Evolutionary conservation across 2,797 vertebrate species (phyloP).

Genomic region (Morelia viridis): DNA sequence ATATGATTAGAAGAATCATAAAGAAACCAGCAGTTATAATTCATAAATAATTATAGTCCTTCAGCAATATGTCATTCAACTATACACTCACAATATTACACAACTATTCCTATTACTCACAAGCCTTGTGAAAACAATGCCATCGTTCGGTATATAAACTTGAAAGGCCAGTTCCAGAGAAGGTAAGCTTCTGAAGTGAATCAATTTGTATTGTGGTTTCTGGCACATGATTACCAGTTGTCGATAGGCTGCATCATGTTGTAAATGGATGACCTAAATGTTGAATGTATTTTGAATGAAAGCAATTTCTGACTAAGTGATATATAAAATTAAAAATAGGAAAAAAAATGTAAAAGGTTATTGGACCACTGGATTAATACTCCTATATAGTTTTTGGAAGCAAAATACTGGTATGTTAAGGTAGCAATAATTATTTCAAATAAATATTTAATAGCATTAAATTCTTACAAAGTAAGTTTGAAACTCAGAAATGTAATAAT

Average conservation of each 20-base stretch:
- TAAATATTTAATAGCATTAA: neutral
- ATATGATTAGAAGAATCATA: neutral
- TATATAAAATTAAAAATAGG: neutral
- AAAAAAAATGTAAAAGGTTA: neutral
- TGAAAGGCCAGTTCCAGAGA: slow-evolving; percentile 35
- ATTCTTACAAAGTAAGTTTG: neutral
- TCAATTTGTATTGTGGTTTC: slow-evolving; percentile 27
- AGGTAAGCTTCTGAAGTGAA: slow-evolving; percentile 42
- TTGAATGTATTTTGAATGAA: slow-evolving; percentile 43
- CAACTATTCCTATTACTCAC: slow-evolving; percentile 26
- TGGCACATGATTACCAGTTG: slow-evolving; percentile 51
- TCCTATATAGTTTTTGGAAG: neutral
- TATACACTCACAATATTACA: slow-evolving; percentile 7
- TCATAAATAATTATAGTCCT: neutral
- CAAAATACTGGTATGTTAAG: neutral
- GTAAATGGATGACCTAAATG: slow-evolving; percentile 57
- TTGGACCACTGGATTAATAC: neutral
- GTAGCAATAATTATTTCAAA: neutral
- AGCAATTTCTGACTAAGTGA: slow-evolving; percentile 41
- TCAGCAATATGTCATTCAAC: neutral
- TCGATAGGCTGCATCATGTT: slow-evolving; percentile 11
- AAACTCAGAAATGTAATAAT: neutral
- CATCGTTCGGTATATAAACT: slow-evolving; percentile 30
- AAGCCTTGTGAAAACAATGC: slow-evolving; percentile 28
- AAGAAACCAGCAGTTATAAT: neutral